These are phyloP conservation scores for Aphidius gifuensis DNA, from an alignment of 1,140 invertebrate species.

Conservation along the genomic window DNA sequence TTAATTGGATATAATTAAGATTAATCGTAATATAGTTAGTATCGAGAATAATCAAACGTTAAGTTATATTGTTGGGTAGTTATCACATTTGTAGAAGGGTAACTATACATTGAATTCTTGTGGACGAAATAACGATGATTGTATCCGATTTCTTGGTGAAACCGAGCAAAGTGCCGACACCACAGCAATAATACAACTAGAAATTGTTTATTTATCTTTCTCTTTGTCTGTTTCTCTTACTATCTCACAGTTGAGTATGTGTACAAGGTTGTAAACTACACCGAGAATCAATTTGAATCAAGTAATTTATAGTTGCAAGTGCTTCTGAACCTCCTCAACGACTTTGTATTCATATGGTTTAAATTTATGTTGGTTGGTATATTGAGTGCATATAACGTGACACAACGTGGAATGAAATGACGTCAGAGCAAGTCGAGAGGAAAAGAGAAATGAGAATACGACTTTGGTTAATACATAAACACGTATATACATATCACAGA, in stretches of 20 bases:
- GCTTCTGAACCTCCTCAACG: slow-evolving; percentile 22
- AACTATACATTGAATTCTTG: neutral
- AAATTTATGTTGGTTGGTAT: slow-evolving; percentile 25
- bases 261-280: slow-evolving; percentile 24
- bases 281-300: slow-evolving; percentile 26
- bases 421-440: neutral
- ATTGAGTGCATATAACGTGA: slow-evolving; percentile 23
- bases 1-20: slow-evolving; percentile 19
- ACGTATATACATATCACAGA: neutral
- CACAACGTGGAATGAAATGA: slow-evolving; percentile 7
- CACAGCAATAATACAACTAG: too few species aligned
- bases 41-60: slow-evolving; percentile 18
- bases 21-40: slow-evolving; percentile 13
- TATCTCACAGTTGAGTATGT: neutral
- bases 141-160: too few species aligned
- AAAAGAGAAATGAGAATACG: neutral
- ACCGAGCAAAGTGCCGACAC: too few species aligned
- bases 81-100: neutral
- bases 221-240: too few species aligned
- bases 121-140: neutral
- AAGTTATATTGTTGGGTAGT: neutral
- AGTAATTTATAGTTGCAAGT: slow-evolving; percentile 26
- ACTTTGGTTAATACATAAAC: neutral
- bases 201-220: too few species aligned
- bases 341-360: slow-evolving; percentile 26